phyloP scores from a whole-genome alignment of 2,113 vertebrate species.

The Hippocampus comes region DNA sequence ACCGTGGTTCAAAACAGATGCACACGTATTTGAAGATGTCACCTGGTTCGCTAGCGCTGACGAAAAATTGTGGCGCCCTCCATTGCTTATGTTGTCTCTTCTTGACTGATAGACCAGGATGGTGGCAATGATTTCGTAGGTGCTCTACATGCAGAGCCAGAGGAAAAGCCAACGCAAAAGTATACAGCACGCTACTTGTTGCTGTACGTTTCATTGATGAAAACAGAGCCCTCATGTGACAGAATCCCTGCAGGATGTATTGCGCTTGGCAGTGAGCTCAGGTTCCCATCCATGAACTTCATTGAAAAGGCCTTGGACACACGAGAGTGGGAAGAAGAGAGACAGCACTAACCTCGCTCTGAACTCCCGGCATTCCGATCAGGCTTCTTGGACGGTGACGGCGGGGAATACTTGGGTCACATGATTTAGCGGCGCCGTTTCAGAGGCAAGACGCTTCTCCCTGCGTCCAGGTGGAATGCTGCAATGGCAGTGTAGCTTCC shows the following conservation, averaged over 20 bases:
- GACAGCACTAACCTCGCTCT: background rate
- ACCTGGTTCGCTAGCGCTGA: too few relatives aligned
- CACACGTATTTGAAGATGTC: too few relatives aligned
- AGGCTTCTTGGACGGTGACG: conserved; percentile 3
- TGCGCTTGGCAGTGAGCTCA: background rate
- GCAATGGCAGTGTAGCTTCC: background rate
- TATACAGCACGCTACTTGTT: too few relatives aligned
- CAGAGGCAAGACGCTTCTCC: background rate
- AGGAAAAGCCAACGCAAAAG: too few relatives aligned
- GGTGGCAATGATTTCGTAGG: too few relatives aligned
- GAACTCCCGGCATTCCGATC: background rate
- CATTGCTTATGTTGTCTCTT: too few relatives aligned
- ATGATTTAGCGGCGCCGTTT: conserved; percentile 1
- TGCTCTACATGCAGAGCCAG: too few relatives aligned
- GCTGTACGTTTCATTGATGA: too few relatives aligned
- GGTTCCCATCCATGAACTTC: background rate
- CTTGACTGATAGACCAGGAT: too few relatives aligned
- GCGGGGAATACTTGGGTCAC: conserved; percentile 3
- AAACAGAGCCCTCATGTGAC: background rate
- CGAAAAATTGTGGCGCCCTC: too few relatives aligned
- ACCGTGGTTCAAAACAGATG: too few relatives aligned
- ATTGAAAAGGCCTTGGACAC: background rate
- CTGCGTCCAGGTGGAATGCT: background rate
- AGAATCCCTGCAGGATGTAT: background rate
- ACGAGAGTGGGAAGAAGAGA: background rate